Conservation (phyloP, 2,113 vertebrate genomes). For the Scalopus aquaticus region DNA sequence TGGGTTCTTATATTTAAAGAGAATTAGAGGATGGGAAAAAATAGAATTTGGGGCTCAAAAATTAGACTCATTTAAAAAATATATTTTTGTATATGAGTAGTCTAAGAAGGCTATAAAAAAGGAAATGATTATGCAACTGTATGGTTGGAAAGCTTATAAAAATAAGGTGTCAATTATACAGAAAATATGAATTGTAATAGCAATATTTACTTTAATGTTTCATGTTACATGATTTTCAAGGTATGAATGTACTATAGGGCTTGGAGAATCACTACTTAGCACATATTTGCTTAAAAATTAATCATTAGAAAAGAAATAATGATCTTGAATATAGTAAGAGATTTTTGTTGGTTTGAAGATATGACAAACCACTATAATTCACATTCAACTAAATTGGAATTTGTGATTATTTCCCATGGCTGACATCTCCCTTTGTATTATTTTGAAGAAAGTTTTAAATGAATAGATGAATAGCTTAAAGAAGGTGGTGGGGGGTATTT, state of each 20-base stretch:
- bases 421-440: conserved; percentile 64
- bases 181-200: background rate
- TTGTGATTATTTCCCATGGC: conserved; percentile 44
- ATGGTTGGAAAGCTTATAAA: conserved; percentile 4
- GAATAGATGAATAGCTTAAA: conserved; percentile 63
- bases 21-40: background rate
- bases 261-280: conserved; percentile 7
- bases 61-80: background rate
- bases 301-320: background rate
- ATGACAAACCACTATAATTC: conserved; percentile 61
- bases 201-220: conserved; percentile 49
- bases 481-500: conserved; percentile 36
- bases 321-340: conserved; percentile 22
- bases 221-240: background rate
- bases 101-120: background rate
- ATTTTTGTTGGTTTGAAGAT: conserved; percentile 55
- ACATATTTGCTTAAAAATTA: conserved; percentile 53
- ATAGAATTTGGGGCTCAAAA: background rate
- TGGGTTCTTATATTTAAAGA: background rate
- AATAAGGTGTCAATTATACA: background rate
- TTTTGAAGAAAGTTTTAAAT: conserved; percentile 56
- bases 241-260: background rate
- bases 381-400: conserved; percentile 64
- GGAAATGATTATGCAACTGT: background rate
- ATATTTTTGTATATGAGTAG: background rate